phyloP scores from a whole-genome alignment of 1,140 invertebrate genomes.

The Drosophila pandora region DNA sequence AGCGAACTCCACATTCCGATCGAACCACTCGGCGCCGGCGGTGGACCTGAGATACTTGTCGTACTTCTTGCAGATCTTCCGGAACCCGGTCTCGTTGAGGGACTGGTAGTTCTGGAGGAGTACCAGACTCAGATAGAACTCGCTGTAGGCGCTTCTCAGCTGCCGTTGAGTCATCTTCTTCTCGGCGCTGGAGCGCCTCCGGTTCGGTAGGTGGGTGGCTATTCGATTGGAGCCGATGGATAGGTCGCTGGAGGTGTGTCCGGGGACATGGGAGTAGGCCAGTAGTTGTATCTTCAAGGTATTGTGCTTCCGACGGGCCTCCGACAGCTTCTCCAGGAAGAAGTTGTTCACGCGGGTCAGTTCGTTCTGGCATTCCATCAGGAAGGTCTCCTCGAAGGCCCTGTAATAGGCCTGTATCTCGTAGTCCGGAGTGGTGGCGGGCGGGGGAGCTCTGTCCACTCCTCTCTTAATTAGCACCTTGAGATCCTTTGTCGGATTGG shows the following conservation, averaged over 20 bases:
- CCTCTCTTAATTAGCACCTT: slow-evolving; percentile 61
- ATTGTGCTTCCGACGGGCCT: slow-evolving; percentile 96
- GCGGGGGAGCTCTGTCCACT: slow-evolving; percentile 42
- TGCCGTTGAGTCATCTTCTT: slow-evolving; percentile 88
- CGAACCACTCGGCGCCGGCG: slow-evolving; percentile 35
- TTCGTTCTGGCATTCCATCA: slow-evolving; percentile 96
- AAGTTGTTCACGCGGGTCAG: slow-evolving; percentile 97
- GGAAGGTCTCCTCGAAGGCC: slow-evolving; percentile 97
- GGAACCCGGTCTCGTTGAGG: slow-evolving; percentile 98
- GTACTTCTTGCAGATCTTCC: slow-evolving; percentile 99
- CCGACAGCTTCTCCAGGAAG: slow-evolving; percentile 98
- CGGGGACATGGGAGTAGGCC: slow-evolving; percentile 19
- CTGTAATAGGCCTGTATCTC: slow-evolving; percentile 87
- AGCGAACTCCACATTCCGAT: slow-evolving; percentile 13
- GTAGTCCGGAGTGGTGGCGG: not conserved
- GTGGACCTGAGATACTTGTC: slow-evolving; percentile 89
- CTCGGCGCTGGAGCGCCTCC: slow-evolving; percentile 1
- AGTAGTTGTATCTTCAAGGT: slow-evolving; percentile 93
- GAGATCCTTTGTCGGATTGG: slow-evolving; percentile 43
- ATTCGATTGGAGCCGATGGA: slow-evolving; percentile 19
- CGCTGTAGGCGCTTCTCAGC: slow-evolving; percentile 97
- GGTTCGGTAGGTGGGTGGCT: no score
- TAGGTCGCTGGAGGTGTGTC: slow-evolving; percentile 21
- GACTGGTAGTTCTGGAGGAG: slow-evolving; percentile 95
- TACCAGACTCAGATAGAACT: slow-evolving; percentile 98